Conservation (phyloP, 2,113 vertebrate genomes). For the Menura novaehollandiae region DNA sequence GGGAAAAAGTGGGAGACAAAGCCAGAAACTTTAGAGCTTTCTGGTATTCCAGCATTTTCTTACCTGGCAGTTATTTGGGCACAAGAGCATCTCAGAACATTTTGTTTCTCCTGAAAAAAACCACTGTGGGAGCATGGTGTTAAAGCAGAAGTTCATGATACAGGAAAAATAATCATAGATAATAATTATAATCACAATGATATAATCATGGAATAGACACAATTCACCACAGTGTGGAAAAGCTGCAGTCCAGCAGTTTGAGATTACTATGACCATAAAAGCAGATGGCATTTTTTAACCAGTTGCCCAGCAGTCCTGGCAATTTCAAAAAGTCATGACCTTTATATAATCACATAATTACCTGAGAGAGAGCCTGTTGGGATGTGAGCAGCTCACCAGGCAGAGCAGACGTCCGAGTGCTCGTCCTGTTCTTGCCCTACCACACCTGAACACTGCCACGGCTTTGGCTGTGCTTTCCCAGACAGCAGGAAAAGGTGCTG, state of each 20-base stretch:
- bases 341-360: neutral
- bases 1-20: neutral
- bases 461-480: neutral
- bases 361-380: neutral
- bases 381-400: neutral
- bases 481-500: neutral
- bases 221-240: neutral
- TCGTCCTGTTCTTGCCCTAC: neutral
- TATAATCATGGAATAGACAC: rapidly evolving
- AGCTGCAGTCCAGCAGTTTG: neutral
- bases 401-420: rapidly evolving
- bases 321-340: neutral
- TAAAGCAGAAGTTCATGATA: neutral
- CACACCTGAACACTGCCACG: neutral
- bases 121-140: neutral
- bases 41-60: neutral
- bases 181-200: too few relatives aligned
- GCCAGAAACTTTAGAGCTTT: neutral
- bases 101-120: neutral
- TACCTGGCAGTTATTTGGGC: neutral
- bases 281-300: neutral
- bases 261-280: neutral
- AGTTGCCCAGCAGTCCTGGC: neutral
- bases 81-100: neutral
- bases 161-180: rapidly evolving